A percentile compares a stretch with the other conserved stretches of the same genome.
Evolutionary conservation across 2,797 vertebrate species (phyloP).

Genomic region (Clarias fuscus): DNA sequence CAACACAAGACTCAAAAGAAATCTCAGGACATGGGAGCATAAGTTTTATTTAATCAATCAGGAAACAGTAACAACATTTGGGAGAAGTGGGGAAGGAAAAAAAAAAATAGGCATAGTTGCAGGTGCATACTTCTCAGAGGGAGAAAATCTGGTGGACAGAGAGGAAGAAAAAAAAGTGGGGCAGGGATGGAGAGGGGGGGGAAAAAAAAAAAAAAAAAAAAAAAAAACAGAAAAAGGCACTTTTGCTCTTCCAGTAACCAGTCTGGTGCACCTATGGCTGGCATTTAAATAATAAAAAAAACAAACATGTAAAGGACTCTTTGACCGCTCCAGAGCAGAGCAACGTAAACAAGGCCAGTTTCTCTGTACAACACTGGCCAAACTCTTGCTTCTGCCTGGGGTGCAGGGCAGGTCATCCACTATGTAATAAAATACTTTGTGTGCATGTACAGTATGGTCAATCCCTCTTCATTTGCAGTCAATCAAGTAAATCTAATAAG

Average conservation of each 20-base stretch:
- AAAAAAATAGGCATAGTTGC: neutral
- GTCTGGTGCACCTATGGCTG: constrained; percentile 48
- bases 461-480: constrained; percentile 47
- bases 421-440: constrained; percentile 33
- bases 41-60: constrained; percentile 54
- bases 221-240: constrained; percentile 70
- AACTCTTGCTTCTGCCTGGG: constrained; percentile 63
- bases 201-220: constrained; percentile 48
- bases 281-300: constrained; percentile 1
- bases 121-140: neutral
- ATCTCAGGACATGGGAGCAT: neutral
- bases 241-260: constrained; percentile 65
- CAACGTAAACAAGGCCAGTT: constrained; percentile 89
- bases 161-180: neutral
- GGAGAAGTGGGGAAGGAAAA: neutral
- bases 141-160: neutral
- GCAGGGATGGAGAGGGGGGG: constrained; percentile 29
- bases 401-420: constrained; percentile 27
- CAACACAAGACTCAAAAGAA: neutral
- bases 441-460: constrained; percentile 40
- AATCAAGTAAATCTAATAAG: constrained; percentile 21
- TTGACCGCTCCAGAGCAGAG: constrained; percentile 56
- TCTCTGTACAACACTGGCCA: constrained; percentile 97
- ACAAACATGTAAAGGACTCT: constrained; percentile 20
- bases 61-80: constrained; percentile 4